A percentile compares a stretch with the other conserved stretches of the same genome.
These are phyloP conservation scores for Coelopa frigida DNA, from an alignment of 1,140 invertebrate genomes.

Conservation along the genomic window DNA sequence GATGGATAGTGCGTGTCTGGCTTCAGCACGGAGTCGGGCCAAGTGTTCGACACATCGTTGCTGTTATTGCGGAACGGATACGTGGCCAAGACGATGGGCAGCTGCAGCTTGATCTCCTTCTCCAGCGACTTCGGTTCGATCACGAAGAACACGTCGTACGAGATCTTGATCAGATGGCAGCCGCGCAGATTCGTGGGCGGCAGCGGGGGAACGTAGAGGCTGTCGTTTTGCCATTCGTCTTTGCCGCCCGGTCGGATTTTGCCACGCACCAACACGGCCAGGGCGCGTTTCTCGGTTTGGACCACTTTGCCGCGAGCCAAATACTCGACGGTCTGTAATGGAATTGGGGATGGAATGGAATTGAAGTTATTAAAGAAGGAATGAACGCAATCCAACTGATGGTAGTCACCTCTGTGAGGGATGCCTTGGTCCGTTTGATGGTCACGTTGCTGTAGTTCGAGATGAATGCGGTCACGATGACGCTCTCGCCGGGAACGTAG, in stretches of 20 bases:
- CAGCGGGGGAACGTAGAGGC: constrained; percentile 86
- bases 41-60: constrained; percentile 53
- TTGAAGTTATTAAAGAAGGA: background rate
- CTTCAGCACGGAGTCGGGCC: constrained; percentile 55
- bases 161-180: constrained; percentile 88
- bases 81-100: constrained; percentile 89
- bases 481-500: constrained; percentile 88
- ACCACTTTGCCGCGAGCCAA: constrained; percentile 77
- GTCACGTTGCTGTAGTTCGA: constrained; percentile 75
- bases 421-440: constrained; percentile 66
- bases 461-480: constrained; percentile 77
- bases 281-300: constrained; percentile 77
- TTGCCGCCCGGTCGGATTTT: constrained; percentile 74
- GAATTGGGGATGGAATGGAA: constrained; percentile 45
- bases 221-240: constrained; percentile 84
- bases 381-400: background rate
- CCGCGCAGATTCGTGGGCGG: constrained; percentile 93
- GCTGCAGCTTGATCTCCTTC: constrained; percentile 84
- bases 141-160: constrained; percentile 91
- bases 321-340: constrained; percentile 73
- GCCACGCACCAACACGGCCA: constrained; percentile 72
- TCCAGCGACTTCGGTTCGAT: constrained; percentile 85
- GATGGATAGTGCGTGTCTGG: constrained; percentile 81
- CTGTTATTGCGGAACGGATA: constrained; percentile 68
- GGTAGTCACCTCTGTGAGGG: constrained; percentile 63